Evolutionary conservation across 37 sponge, comb jelly and placozoan genomes (phyloP), one percentile per base, ranked within the genome.

Genomic region (Dysidea cf. avara): DNA sequence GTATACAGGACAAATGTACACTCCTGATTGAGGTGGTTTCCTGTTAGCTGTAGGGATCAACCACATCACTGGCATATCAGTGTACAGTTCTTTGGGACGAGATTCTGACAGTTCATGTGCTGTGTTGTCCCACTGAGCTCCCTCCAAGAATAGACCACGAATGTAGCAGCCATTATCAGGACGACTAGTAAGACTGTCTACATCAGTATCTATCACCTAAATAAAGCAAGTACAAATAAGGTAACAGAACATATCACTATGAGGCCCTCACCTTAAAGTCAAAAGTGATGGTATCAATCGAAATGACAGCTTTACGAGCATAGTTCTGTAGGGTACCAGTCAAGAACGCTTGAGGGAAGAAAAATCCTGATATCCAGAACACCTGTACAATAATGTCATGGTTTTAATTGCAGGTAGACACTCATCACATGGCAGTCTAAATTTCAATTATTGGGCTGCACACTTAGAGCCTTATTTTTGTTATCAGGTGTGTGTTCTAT

Each of bases 301-400:
- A 94, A 40, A 97, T 91, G 58, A 87, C 83, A 20, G 82, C 87
- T 25, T 67, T 87, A 28, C 98, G 81, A 25, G 98, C 98, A 77
- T 68, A 97, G 80, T 97, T 97, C 84, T 97, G 98, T 22, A 97
- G 95, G n/a, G 98, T 91, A 0, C 98, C 94, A 22, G 98, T 97
- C 14, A 97, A 63, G 77, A 97, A 97, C 32, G 98, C 94, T 81
- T 97, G 98, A 0, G 98, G 94, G 72, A 97, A 97, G 82, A 94
- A 97, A 75, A 97, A 97, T 2, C 98, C 98, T 40, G 94, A 94
- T 40, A 97, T 94, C 98, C 98, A 94, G 74, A 90, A 86, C 43
- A 81, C 83, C 36, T 69, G 9, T 43, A 43, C 5, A 43, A 43
- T n/a, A n/a, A n/a, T n/a, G 46, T 12, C 46, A 14, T 53, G 64